Evolutionary conservation across 2,797 vertebrate species (phyloP).

Genomic region (Erethizon dorsatum): DNA sequence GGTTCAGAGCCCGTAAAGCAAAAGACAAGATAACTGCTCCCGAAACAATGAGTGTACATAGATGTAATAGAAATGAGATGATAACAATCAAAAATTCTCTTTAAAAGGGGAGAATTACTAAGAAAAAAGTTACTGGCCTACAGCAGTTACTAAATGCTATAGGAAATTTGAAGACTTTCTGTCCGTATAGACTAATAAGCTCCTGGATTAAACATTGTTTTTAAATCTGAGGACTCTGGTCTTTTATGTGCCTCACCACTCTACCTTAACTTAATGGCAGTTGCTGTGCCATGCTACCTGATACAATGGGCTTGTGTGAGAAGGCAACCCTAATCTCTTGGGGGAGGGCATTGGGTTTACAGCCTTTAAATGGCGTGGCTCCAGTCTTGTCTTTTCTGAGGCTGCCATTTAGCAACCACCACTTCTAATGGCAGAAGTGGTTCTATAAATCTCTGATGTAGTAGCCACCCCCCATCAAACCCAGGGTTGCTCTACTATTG

Average conservation of each 20-base stretch:
- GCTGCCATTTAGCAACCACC: not conserved
- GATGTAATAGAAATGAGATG: not conserved
- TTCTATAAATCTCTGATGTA: not conserved
- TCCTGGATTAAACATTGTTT: slow-evolving; percentile 24
- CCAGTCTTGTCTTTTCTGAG: not conserved
- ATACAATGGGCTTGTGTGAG: not conserved
- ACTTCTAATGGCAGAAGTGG: not conserved
- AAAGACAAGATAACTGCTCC: not conserved
- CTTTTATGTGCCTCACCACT: slow-evolving; percentile 4
- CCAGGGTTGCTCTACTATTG: not conserved
- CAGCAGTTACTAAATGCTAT: slow-evolving; percentile 2
- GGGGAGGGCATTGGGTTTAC: not conserved
- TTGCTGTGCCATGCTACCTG: not conserved
- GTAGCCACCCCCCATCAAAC: not conserved
- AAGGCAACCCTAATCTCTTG: not conserved
- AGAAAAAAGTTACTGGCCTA: not conserved
- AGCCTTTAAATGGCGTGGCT: not conserved
- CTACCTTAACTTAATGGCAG: not conserved
- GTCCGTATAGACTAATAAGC: not conserved
- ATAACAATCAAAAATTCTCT: not conserved
- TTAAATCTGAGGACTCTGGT: not conserved
- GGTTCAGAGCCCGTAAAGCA: not conserved
- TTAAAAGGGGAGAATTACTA: slow-evolving; percentile 38
- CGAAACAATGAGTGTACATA: not conserved
- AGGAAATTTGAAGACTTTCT: slow-evolving; percentile 48